Conservation (phyloP, 1,140 invertebrate genomes). For the Ctenoplectra terminalis region DNA sequence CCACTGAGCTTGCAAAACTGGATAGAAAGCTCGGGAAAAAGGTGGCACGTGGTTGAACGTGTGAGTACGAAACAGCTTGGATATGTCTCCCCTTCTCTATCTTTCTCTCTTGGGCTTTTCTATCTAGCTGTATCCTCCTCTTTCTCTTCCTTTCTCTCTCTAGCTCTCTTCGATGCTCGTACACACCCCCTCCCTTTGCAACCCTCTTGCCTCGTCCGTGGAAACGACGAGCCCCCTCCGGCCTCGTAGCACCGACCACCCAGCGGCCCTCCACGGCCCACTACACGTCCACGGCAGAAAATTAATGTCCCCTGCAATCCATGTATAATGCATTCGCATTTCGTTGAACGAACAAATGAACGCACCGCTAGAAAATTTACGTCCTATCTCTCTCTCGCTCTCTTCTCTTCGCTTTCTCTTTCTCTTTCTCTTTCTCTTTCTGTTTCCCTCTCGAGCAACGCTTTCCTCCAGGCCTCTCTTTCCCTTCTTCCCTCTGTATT, state of each 20-base stretch:
- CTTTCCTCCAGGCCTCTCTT: not conserved
- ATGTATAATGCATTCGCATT: conserved; percentile 83
- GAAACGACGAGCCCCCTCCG: conserved; percentile 54
- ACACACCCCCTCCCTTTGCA: conserved; percentile 32
- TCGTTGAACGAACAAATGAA: conserved; percentile 82
- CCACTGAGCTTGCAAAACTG: conserved; percentile 67
- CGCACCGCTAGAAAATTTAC: conserved; percentile 82
- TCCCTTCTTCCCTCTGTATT: not conserved
- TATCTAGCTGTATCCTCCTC: not conserved
- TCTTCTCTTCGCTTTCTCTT: not conserved
- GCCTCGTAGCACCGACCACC: conserved; percentile 49
- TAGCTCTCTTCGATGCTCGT: conserved; percentile 27
- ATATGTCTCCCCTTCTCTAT: conserved; percentile 35
- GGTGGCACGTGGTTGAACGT: conserved; percentile 67
- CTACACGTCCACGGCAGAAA: conserved; percentile 82
- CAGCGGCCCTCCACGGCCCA: conserved; percentile 72
- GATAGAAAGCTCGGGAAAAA: conserved; percentile 53
- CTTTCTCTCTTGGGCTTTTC: conserved; percentile 5
- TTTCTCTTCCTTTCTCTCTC: conserved; percentile 34
- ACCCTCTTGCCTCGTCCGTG: conserved; percentile 56
- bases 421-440: conserved; percentile 11
- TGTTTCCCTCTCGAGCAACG: no score
- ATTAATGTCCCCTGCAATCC: conserved; percentile 84
- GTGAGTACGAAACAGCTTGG: conserved; percentile 55
- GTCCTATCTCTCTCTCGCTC: conserved; percentile 65